Conservation (phyloP, 1,140 invertebrate species). For the Sminthurinus signatus region DNA sequence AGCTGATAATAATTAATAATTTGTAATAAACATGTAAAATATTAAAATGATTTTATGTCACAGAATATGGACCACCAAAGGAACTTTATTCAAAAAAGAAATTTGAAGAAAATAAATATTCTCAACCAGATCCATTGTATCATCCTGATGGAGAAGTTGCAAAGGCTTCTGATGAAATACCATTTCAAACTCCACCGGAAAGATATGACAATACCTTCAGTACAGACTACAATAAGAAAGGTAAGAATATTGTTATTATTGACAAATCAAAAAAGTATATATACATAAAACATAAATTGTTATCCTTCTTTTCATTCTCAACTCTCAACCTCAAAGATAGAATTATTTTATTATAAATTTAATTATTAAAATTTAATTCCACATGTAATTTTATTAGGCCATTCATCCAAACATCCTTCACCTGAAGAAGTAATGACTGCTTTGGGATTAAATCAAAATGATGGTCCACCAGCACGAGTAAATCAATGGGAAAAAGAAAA, state of each 20-base stretch:
- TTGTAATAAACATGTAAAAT: neutral
- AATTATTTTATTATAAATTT: too few relatives aligned
- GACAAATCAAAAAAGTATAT: neutral
- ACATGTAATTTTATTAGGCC: too few relatives aligned
- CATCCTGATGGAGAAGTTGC: conserved; percentile 29
- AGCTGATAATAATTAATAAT: neutral
- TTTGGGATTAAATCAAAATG: conserved; percentile 21
- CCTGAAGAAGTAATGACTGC: conserved; percentile 31
- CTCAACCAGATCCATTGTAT: conserved; percentile 36
- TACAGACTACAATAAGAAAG: conserved; percentile 19
- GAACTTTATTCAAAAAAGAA: too few relatives aligned
- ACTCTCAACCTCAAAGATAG: too few relatives aligned
- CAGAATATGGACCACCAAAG: conserved; percentile 12
- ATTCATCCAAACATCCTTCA: conserved; percentile 8
- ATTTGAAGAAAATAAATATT: too few relatives aligned
- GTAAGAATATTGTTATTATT: neutral
- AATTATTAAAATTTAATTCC: too few relatives aligned
- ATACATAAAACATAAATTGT: neutral
- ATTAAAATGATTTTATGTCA: too few relatives aligned
- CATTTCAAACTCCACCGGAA: conserved; percentile 3
- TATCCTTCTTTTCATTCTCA: neutral
- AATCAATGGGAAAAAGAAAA: neutral
- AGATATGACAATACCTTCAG: conserved; percentile 28
- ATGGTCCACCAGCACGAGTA: neutral
- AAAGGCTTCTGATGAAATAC: conserved; percentile 6